Conservation (phyloP, 2,113 vertebrate species). For the Limanda limanda region DNA sequence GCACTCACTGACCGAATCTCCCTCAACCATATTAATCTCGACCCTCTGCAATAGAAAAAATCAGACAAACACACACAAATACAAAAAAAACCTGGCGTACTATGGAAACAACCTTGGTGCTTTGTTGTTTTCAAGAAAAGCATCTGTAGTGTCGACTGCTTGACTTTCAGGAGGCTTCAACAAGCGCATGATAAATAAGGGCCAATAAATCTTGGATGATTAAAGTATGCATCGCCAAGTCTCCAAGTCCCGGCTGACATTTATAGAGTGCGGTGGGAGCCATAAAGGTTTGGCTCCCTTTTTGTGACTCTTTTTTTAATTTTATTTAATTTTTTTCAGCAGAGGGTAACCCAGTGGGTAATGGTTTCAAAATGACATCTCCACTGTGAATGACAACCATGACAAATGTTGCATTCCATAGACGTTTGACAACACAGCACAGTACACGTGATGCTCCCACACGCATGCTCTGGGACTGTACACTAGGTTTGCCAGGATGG, state of each 20-base stretch:
- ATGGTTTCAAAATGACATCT: constrained; percentile 60
- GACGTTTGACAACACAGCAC: constrained; percentile 79
- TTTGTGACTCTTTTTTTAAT: constrained; percentile 23
- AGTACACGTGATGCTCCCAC: constrained; percentile 77
- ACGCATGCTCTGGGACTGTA: constrained; percentile 80
- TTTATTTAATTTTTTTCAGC: not conserved
- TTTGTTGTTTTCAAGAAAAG: not conserved
- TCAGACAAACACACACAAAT: not conserved
- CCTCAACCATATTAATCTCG: not conserved
- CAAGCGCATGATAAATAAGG: constrained; percentile 63
- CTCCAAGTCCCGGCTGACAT: constrained; percentile 41
- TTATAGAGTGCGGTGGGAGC: constrained; percentile 30
- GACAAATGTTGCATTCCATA: constrained; percentile 81
- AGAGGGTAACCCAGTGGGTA: constrained; percentile 50
- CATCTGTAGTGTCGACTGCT: not conserved
- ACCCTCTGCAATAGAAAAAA: not conserved
- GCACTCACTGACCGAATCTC: not conserved
- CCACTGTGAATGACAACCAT: constrained; percentile 72
- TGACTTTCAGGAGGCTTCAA: not conserved
- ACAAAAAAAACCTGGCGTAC: too few species aligned
- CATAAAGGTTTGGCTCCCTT: constrained; percentile 25
- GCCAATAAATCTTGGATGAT: constrained; percentile 46
- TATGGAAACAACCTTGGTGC: not conserved
- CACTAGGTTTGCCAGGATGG: constrained; percentile 69
- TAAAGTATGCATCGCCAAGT: constrained; percentile 20